Conservation (phyloP, 2,797 vertebrate species). For the Poliocrania exsul region DNA sequence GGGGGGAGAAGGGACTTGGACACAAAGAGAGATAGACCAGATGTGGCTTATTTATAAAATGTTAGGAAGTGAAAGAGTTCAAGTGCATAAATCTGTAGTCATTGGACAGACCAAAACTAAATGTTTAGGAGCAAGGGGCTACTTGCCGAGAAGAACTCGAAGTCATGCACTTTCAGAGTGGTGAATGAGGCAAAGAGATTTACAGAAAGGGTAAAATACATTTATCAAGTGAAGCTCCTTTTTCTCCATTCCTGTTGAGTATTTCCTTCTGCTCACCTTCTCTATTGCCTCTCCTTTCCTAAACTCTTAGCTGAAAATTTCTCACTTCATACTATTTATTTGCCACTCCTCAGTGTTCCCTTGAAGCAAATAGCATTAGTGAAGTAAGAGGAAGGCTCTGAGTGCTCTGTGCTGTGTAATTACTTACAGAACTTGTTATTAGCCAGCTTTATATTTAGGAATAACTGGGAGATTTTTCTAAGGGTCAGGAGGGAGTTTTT, state of each 20-base stretch:
- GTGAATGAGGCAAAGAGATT: neutral
- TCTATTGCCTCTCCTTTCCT: neutral
- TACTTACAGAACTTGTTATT: constrained; percentile 50
- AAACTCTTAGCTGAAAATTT: neutral
- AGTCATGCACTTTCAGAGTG: neutral
- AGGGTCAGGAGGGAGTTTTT: constrained; percentile 37
- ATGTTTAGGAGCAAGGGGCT: constrained; percentile 32
- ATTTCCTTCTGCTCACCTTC: constrained; percentile 7
- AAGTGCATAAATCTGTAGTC: constrained; percentile 28
- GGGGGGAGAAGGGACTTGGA: neutral
- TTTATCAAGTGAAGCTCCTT: neutral
- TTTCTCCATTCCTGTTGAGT: neutral
- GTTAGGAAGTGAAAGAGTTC: constrained; percentile 43
- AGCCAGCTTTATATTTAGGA: constrained; percentile 43
- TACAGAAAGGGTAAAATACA: neutral
- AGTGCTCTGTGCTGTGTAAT: constrained; percentile 45
- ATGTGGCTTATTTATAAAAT: constrained; percentile 56
- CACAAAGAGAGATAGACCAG: constrained; percentile 27
- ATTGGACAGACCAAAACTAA: constrained; percentile 40
- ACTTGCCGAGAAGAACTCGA: neutral
- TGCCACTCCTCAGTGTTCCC: neutral
- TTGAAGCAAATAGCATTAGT: neutral
- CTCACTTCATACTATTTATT: neutral
- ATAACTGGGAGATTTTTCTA: constrained; percentile 33
- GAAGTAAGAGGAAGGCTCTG: constrained; percentile 13